Evolutionary conservation across 2,888 invertebrate genomes (phyloP).

Genomic region (Epirrhoe tristata): DNA sequence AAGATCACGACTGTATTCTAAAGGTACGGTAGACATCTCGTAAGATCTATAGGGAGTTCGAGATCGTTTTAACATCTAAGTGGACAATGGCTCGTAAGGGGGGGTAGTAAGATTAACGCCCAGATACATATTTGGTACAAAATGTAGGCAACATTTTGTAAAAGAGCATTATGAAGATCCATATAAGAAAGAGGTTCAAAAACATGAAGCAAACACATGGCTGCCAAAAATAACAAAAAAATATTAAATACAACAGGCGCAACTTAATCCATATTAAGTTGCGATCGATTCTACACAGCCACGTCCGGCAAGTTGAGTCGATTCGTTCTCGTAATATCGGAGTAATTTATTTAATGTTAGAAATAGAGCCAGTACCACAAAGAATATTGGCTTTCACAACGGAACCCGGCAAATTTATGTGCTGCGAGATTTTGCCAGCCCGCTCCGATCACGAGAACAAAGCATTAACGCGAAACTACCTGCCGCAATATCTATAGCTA

Average conservation of each 20-base stretch:
- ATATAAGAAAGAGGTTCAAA: too few relatives aligned
- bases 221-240: background rate
- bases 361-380: conserved; percentile 81
- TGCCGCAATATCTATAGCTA: conserved; percentile 26
- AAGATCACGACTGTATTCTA: too few relatives aligned
- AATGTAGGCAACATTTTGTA: too few relatives aligned
- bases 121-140: too few relatives aligned
- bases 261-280: conserved; percentile 68
- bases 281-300: conserved; percentile 68
- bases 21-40: too few relatives aligned
- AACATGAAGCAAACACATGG: too few relatives aligned
- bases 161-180: too few relatives aligned
- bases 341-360: conserved; percentile 85
- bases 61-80: too few relatives aligned
- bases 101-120: too few relatives aligned
- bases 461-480: conserved; percentile 56
- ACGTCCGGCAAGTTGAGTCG: conserved; percentile 77
- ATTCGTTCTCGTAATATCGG: conserved; percentile 84
- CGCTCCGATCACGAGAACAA: conserved; percentile 69
- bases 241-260: conserved; percentile 47
- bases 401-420: conserved; percentile 82
- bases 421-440: conserved; percentile 76
- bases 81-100: too few relatives aligned
- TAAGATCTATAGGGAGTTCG: too few relatives aligned
- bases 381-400: conserved; percentile 85